A percentile compares a stretch with the other conserved stretches of the same genome.
Conservation (phyloP, 2,113 vertebrate genomes). For the Tauraco erythrolophus region DNA sequence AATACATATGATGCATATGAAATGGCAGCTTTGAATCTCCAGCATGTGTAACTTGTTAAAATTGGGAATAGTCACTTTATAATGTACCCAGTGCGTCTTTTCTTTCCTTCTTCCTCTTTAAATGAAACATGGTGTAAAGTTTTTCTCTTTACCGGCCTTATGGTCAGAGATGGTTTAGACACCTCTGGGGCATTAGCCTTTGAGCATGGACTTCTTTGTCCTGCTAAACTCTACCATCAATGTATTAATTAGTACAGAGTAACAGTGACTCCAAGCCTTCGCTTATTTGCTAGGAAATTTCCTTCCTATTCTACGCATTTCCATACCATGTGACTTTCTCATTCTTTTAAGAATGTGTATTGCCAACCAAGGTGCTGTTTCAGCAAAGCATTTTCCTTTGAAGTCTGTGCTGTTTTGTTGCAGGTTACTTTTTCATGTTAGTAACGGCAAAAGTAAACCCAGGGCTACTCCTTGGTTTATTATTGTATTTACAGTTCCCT, state of each 20-base stretch:
- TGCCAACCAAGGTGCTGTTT: not conserved
- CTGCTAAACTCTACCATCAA: not conserved
- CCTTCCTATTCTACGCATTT: not conserved
- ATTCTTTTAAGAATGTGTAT: not conserved
- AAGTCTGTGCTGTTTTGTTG: not conserved
- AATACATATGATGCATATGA: not conserved
- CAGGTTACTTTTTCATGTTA: not conserved
- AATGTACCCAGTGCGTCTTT: not conserved
- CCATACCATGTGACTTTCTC: not conserved
- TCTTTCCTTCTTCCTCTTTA: not conserved
- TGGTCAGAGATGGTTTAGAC: not conserved
- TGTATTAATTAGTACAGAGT: not conserved
- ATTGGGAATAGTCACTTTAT: not conserved
- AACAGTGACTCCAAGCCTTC: not conserved
- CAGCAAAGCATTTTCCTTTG: not conserved
- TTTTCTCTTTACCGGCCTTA: not conserved
- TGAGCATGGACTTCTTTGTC: not conserved
- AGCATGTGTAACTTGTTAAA: not conserved
- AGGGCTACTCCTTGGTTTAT: conserved; percentile 30
- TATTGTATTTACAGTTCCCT: conserved; percentile 70
- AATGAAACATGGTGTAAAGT: not conserved
- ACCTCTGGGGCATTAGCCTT: not conserved
- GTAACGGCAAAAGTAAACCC: conserved; percentile 46
- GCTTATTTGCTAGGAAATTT: not conserved
- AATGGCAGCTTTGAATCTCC: not conserved